Evolutionary conservation across 2,113 vertebrate genomes (phyloP).

Genomic region (Bettongia penicillata): DNA sequence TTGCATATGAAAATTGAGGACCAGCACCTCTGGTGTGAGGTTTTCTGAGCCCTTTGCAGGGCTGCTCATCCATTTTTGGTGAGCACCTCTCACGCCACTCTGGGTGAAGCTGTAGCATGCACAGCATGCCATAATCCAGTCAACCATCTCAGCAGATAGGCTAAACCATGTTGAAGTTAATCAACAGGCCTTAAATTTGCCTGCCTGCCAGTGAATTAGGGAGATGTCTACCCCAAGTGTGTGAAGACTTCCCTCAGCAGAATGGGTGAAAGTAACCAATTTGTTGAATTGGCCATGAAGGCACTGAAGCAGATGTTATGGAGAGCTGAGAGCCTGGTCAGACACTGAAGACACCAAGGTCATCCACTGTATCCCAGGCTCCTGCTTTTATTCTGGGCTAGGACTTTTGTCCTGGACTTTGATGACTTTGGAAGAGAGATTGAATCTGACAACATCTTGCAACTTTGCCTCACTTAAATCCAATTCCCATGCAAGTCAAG

Average conservation of each 20-base stretch:
- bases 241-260: background rate
- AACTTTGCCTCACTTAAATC: background rate
- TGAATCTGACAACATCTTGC: background rate
- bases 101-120: background rate
- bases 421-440: background rate
- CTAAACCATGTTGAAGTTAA: background rate
- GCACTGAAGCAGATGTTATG: background rate
- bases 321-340: background rate
- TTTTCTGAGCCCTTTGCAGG: background rate
- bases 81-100: background rate
- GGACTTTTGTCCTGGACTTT: background rate
- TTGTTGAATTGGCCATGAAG: background rate
- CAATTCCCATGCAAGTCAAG: background rate
- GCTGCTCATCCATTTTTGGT: background rate
- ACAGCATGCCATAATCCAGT: background rate
- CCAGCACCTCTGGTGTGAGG: background rate
- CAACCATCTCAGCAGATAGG: background rate
- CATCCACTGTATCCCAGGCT: background rate
- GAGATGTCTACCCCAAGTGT: background rate
- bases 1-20: background rate
- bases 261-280: background rate
- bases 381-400: background rate
- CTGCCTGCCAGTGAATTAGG: background rate
- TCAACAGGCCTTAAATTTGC: background rate
- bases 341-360: background rate